Base-by-base conservation (phyloP, 2,113 vertebrate species). In the Etheostoma spectabile region DNA sequence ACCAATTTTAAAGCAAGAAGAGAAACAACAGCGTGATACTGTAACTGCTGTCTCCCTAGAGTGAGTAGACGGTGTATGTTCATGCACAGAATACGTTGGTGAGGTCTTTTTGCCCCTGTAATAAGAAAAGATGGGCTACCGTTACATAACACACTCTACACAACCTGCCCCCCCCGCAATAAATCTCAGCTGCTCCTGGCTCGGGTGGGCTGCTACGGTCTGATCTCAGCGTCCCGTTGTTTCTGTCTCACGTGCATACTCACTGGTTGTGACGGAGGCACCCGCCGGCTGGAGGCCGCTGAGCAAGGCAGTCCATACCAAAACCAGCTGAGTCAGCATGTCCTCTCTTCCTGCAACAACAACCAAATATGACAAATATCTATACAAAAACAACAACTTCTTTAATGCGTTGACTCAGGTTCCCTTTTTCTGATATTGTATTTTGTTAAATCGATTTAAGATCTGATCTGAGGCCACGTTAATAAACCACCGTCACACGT, bases 241-340 rank as follows among this genome's bases (percentile, higher is more conserved):
- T 18, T 35, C 35, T 16, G 46, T 55, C 14, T 62, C 38, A 11
- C 22, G 13, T 59, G 33, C 2, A 5, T 22, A 87, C 89, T 86
- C 8, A 91, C 88, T 82, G 61, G 56, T 45, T 11, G 77, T 76
- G 59, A 70, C 0, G 0, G 69, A 84, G 21, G 77, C 65, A 4
- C 15, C 45, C 1, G 72, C 48, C 6, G 67, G 53, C 2, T 76
- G 84, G 53, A 91, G 45, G 27, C 90, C 65, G 5, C 79, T 78
- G 63, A 88, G 70, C 72, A 88, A 86, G 18, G 71, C 77, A 66
- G 77, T 80, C 87, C 88, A 91, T 74, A 87, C 80, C 60, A 93
- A 57, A 70, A 89, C 3, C 69, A 91, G 75, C 59, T 42, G 64
- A 69, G 69, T 38, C 65, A 88, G 86, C 92, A 93, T 92, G 65